Conservation (phyloP, 2,113 vertebrate genomes). For the Psittacus erithacus region DNA sequence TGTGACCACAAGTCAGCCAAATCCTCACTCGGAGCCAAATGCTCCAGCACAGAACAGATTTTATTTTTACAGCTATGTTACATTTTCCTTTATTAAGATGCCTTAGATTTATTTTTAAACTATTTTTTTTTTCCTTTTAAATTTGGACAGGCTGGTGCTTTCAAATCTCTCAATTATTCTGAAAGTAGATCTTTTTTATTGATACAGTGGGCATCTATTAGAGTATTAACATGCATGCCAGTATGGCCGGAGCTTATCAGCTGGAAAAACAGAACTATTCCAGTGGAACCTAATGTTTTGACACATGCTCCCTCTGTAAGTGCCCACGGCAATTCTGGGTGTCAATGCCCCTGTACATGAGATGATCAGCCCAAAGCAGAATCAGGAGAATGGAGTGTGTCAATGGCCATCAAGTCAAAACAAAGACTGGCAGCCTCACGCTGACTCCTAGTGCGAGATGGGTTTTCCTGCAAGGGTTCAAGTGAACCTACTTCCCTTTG, state of each 20-base stretch:
- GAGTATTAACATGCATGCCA: background rate
- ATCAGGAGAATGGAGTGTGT: background rate
- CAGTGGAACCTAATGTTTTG: accelerated
- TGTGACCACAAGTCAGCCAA: slow-evolving; percentile 39
- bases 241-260: background rate
- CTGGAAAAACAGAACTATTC: background rate
- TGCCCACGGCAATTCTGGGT: background rate
- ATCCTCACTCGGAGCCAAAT: background rate
- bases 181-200: slow-evolving; percentile 4
- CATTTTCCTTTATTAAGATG: slow-evolving; percentile 47
- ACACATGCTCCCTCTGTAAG: background rate
- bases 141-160: background rate
- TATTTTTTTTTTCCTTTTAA: background rate
- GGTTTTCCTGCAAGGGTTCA: background rate
- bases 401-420: background rate
- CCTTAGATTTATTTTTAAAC: slow-evolving; percentile 32
- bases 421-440: background rate
- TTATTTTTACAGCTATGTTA: slow-evolving; percentile 40
- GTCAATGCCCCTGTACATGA: background rate
- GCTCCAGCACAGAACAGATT: slow-evolving; percentile 41
- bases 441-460: background rate
- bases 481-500: background rate
- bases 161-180: background rate
- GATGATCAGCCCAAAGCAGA: background rate
- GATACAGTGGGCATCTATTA: background rate